Percentiles rank a stretch among this genome's conserved stretches.
Conservation (phyloP, 2,113 vertebrate species). For the Bombycilla garrulus region DNA sequence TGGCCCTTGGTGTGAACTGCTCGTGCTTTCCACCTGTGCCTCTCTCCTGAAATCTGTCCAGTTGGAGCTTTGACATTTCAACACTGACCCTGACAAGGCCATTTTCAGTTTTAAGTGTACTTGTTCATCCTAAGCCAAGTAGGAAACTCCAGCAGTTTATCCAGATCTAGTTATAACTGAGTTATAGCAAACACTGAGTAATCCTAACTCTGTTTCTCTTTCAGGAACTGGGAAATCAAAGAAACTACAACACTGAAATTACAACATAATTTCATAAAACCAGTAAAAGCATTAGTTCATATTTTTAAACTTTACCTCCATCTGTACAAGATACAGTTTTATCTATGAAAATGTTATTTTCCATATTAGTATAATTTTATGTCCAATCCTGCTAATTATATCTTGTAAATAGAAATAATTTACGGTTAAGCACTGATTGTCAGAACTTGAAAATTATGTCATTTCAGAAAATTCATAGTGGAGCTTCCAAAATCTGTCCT, state of each 20-base stretch:
- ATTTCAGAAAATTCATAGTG: neutral
- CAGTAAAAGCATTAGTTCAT: neutral
- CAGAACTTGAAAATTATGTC: constrained; percentile 1
- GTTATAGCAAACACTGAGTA: neutral
- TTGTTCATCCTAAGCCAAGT: neutral
- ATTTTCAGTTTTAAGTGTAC: neutral
- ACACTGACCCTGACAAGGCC: neutral
- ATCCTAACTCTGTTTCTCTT: neutral
- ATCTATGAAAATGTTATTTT: constrained; percentile 15
- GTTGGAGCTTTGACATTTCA: neutral
- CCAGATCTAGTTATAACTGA: neutral
- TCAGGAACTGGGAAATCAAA: neutral
- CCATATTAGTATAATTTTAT: neutral
- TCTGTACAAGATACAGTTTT: neutral
- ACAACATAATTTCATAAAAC: neutral
- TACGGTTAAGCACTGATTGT: constrained; percentile 13
- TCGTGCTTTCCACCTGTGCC: rapidly evolving
- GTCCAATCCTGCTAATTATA: constrained; percentile 33
- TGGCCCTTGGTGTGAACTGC: neutral
- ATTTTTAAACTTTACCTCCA: constrained; percentile 6
- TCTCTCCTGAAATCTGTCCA: neutral
- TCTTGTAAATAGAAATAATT: constrained; percentile 15
- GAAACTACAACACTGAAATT: neutral
- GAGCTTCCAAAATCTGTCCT: neutral
- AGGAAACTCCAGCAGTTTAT: neutral